Percentiles rank a stretch among this genome's conserved stretches.
phyloP scores from a whole-genome alignment of 2,888 invertebrate genomes.

The Phortica magna region DNA sequence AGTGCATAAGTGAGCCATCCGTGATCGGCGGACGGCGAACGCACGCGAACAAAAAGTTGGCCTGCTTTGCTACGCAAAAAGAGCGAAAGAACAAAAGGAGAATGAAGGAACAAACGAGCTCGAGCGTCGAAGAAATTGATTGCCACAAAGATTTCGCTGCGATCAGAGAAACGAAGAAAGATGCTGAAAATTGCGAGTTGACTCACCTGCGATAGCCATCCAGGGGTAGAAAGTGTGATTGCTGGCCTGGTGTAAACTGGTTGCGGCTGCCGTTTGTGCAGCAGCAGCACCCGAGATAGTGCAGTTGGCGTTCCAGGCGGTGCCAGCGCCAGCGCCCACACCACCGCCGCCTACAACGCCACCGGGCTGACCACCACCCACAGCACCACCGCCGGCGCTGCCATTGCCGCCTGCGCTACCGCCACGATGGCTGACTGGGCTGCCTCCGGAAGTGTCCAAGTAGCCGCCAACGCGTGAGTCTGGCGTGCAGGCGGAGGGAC shows the following conservation, averaged over 20 bases:
- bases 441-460: conserved; percentile 86
- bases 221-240: conserved; percentile 98
- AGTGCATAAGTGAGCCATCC: no score
- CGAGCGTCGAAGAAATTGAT: no score
- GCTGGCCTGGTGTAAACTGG: conserved; percentile 92
- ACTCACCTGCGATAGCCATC: conserved; percentile 99
- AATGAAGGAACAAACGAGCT: no score
- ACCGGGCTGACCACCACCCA: conserved; percentile 76
- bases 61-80: no score
- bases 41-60: no score
- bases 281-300: conserved; percentile 88
- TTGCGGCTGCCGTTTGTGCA: conserved; percentile 87
- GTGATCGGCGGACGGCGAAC: no score
- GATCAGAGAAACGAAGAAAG: not conserved
- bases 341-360: conserved; percentile 81
- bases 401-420: conserved; percentile 81
- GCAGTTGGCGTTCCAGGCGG: conserved; percentile 93
- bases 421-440: conserved; percentile 86
- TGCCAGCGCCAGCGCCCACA: conserved; percentile 79
- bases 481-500: conserved; percentile 93
- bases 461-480: conserved; percentile 90
- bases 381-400: conserved; percentile 82
- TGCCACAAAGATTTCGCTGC: conserved; percentile 14
- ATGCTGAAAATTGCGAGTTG: not conserved
- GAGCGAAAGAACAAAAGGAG: no score